These are phyloP conservation scores for Euborellia annulipes DNA, from an alignment of 1,140 invertebrate genomes.

Conservation along the genomic window DNA sequence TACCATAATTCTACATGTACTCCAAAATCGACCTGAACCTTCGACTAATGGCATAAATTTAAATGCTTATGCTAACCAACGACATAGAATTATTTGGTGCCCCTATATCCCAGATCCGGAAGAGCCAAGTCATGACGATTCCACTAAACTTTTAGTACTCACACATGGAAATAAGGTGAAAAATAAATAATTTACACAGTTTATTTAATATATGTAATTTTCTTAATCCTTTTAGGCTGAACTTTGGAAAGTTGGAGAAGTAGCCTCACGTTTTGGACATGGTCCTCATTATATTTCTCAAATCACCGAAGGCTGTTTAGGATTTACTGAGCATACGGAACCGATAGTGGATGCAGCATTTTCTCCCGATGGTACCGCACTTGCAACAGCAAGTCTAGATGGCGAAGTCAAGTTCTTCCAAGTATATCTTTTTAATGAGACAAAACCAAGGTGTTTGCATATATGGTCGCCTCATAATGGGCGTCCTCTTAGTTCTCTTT, in stretches of 20 bases:
- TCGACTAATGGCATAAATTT: too few relatives aligned
- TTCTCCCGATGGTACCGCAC: slow-evolving; percentile 81
- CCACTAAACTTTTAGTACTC: slow-evolving; percentile 61
- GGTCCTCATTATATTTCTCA: slow-evolving; percentile 30
- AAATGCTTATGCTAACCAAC: too few relatives aligned
- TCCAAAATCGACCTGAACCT: slow-evolving; percentile 26
- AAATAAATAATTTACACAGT: background rate
- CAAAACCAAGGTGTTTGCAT: slow-evolving; percentile 62
- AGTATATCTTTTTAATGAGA: slow-evolving; percentile 43
- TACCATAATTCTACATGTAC: slow-evolving; percentile 30
- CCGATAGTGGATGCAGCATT: slow-evolving; percentile 75
- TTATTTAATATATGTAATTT: slow-evolving; percentile 7
- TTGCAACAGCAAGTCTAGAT: slow-evolving; percentile 74
- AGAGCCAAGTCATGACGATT: slow-evolving; percentile 41
- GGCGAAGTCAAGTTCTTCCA: slow-evolving; percentile 87
- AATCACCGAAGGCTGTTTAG: slow-evolving; percentile 39
- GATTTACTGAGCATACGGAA: slow-evolving; percentile 47
- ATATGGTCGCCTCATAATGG: slow-evolving; percentile 82
- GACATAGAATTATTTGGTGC: slow-evolving; percentile 72
- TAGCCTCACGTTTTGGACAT: slow-evolving; percentile 32
- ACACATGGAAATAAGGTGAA: slow-evolving; percentile 54
- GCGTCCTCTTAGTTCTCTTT: slow-evolving; percentile 64
- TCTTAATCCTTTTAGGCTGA: slow-evolving; percentile 33
- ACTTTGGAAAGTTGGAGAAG: slow-evolving; percentile 41
- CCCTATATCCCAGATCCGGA: slow-evolving; percentile 62